These are phyloP conservation scores for Tachycineta bicolor DNA, from an alignment of 2,113 vertebrate genomes.

Conservation along the genomic window DNA sequence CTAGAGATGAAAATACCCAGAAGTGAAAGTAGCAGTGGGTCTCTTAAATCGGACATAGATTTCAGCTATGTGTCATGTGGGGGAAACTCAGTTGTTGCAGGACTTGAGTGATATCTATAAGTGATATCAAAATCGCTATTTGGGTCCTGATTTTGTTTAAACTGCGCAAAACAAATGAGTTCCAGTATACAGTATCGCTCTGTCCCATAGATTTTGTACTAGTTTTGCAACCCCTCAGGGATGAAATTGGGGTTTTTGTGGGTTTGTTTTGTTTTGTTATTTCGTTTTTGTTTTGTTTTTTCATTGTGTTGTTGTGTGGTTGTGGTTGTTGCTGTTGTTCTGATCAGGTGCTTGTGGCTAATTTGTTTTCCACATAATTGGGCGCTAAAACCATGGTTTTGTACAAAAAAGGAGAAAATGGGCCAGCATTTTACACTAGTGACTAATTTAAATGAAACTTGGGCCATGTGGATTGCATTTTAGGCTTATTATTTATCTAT, in stretches of 20 bases:
- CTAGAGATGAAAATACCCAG: neutral
- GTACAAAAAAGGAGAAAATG: neutral
- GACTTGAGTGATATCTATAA: no score
- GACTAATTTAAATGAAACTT: neutral
- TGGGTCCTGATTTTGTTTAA: neutral
- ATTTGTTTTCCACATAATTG: neutral
- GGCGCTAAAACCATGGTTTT: neutral
- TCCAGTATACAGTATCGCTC: neutral
- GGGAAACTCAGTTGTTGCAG: neutral
- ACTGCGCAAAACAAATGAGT: rapidly evolving
- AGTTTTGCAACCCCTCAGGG: neutral
- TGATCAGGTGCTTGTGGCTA: rapidly evolving
- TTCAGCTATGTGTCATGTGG: rapidly evolving
- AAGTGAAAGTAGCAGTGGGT: neutral
- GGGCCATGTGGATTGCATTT: neutral
- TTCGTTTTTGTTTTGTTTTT: no score
- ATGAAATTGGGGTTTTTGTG: neutral
- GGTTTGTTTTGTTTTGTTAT: no score
- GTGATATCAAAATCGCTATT: neutral
- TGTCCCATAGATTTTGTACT: neutral
- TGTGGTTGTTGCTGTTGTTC: no score
- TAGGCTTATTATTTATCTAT: neutral
- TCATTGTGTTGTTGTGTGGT: no score
- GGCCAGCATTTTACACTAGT: neutral
- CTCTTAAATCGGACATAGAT: no score